Conservation (phyloP, 2,113 vertebrate genomes). For the Proterorhinus semilunaris region DNA sequence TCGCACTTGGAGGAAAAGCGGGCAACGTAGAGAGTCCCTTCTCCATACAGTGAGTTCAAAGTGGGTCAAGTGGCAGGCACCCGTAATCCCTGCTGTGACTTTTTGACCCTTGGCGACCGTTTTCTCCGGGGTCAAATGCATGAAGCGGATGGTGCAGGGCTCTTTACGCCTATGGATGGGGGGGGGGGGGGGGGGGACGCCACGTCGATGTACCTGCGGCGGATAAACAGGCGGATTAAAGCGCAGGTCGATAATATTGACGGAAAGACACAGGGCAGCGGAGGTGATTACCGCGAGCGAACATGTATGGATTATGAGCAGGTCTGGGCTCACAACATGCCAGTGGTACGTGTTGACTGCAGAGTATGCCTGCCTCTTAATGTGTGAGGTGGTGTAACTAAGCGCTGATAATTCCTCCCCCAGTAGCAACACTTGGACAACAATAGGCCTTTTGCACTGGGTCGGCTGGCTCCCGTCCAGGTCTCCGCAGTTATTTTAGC, state of each 20-base stretch:
- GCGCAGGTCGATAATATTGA: constrained; percentile 54
- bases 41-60: constrained; percentile 42
- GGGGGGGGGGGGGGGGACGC: constrained; percentile 7
- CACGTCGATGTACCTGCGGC: constrained; percentile 35
- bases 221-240: constrained; percentile 57
- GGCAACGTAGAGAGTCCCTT: background rate
- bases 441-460: constrained; percentile 65
- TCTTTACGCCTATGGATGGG: constrained; percentile 25
- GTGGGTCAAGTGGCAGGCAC: constrained; percentile 37
- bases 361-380: constrained; percentile 31
- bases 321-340: constrained; percentile 13
- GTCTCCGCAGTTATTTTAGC: constrained; percentile 60
- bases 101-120: constrained; percentile 45
- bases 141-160: constrained; percentile 30
- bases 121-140: constrained; percentile 60
- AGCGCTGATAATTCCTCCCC: constrained; percentile 55
- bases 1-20: no score
- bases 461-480: constrained; percentile 54
- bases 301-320: constrained; percentile 23
- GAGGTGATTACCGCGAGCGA: constrained; percentile 21
- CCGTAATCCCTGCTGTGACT: constrained; percentile 63
- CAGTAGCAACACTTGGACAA: constrained; percentile 64
- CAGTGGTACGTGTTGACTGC: constrained; percentile 33
- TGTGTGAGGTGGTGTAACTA: constrained; percentile 55
- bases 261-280: background rate